Evolutionary conservation across 2,797 vertebrate genomes (phyloP).

Genomic region (Steatocranus sp.): DNA sequence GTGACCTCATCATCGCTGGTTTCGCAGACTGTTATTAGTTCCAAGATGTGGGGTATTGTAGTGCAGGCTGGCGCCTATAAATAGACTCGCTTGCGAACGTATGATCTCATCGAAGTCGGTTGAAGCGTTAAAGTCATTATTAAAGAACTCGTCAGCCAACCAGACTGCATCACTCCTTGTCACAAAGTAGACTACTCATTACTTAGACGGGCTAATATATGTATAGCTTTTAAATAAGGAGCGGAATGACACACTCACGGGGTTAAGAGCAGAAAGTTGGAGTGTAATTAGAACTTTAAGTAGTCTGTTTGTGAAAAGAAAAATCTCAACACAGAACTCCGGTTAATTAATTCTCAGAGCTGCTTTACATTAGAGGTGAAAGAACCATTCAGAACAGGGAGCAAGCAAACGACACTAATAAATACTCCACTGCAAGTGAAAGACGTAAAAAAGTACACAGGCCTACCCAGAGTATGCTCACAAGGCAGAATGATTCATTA

Average conservation of each 20-base stretch:
- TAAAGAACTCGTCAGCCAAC: background rate
- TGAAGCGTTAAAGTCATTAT: conserved; percentile 13
- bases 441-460: background rate
- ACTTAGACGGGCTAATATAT: background rate
- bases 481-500: background rate
- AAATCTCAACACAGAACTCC: background rate
- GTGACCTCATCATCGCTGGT: background rate
- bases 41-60: background rate
- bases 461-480: background rate
- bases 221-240: background rate
- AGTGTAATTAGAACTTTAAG: background rate
- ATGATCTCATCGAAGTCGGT: conserved; percentile 27
- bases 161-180: background rate
- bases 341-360: background rate
- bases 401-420: background rate
- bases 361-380: background rate
- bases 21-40: background rate
- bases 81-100: conserved; percentile 37
- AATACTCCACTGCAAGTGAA: background rate
- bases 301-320: background rate
- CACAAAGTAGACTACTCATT: background rate
- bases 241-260: background rate
- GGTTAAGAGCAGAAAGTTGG: background rate
- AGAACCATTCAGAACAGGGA: background rate
- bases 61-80: conserved; percentile 19